Conservation (phyloP, 2,113 vertebrate genomes). For the Platichthys stellatus region DNA sequence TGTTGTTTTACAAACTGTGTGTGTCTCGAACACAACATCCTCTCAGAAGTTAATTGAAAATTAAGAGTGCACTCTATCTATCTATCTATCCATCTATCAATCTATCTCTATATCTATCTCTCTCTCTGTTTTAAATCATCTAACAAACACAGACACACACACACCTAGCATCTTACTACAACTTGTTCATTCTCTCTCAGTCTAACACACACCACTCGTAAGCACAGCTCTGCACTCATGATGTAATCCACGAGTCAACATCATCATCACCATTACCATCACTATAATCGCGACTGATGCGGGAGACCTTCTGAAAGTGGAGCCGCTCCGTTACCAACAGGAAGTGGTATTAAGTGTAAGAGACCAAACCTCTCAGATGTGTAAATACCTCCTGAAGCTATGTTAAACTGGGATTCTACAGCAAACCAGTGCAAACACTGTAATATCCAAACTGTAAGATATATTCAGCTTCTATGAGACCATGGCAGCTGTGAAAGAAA, state of each 20-base stretch:
- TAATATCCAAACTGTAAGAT: too few species aligned
- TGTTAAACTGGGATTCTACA: slow-evolving; percentile 1
- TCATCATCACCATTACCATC: not conserved
- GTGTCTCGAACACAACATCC: not conserved
- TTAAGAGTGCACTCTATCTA: not conserved
- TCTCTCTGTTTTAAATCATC: too few species aligned
- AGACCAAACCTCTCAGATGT: not conserved
- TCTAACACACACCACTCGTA: not conserved
- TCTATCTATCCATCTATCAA: not conserved
- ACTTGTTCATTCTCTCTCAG: not conserved
- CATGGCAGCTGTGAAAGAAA: too few species aligned
- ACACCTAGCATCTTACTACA: too few species aligned
- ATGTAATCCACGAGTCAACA: not conserved
- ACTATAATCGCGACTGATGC: not conserved
- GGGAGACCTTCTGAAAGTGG: not conserved
- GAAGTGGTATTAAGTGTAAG: not conserved
- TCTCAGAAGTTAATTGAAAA: not conserved
- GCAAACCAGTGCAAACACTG: not conserved
- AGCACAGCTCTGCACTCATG: not conserved
- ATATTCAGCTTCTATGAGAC: too few species aligned
- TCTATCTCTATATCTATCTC: too few species aligned
- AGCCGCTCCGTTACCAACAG: not conserved
- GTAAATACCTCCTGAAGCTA: not conserved
- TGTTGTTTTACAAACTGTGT: too few species aligned
- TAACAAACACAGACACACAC: too few species aligned